Evolutionary conservation across 2,888 invertebrate species (phyloP).

Genomic region (Fissipunctia ypsillon): DNA sequence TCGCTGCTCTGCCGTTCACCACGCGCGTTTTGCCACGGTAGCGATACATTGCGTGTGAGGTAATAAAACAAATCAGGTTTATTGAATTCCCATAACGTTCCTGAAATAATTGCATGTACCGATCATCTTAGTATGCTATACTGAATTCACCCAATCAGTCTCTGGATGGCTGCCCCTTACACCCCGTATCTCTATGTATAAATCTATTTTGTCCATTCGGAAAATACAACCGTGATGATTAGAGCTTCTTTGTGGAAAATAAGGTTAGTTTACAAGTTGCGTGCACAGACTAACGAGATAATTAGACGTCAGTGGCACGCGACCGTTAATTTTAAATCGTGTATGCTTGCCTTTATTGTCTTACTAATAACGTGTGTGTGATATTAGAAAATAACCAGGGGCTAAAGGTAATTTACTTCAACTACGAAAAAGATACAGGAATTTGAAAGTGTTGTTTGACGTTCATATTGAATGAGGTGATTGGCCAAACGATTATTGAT

Average conservation of each 20-base stretch:
- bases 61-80: too few species aligned
- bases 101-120: too few species aligned
- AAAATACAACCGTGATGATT: background rate
- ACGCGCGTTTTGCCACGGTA: too few species aligned
- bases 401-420: slow-evolving; percentile 20
- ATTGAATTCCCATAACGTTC: too few species aligned
- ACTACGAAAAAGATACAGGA: background rate
- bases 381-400: slow-evolving; percentile 10
- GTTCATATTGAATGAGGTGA: background rate
- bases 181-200: too few species aligned
- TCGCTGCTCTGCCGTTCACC: too few species aligned
- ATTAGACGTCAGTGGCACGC: slow-evolving; percentile 55
- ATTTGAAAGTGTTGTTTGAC: background rate
- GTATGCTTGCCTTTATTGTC: slow-evolving; percentile 43
- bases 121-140: too few species aligned
- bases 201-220: too few species aligned
- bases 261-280: slow-evolving; percentile 39
- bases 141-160: too few species aligned
- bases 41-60: too few species aligned
- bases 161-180: too few species aligned
- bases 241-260: slow-evolving; percentile 20
- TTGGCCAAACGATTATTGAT: background rate
- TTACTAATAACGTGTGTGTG: slow-evolving; percentile 23
- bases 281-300: slow-evolving; percentile 62
- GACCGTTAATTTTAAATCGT: slow-evolving; percentile 53